A percentile compares a stretch with the other conserved stretches of the same genome.
These are phyloP conservation scores for Lepus americanus DNA, from an alignment of 2,113 vertebrate genomes.

Conservation along the genomic window DNA sequence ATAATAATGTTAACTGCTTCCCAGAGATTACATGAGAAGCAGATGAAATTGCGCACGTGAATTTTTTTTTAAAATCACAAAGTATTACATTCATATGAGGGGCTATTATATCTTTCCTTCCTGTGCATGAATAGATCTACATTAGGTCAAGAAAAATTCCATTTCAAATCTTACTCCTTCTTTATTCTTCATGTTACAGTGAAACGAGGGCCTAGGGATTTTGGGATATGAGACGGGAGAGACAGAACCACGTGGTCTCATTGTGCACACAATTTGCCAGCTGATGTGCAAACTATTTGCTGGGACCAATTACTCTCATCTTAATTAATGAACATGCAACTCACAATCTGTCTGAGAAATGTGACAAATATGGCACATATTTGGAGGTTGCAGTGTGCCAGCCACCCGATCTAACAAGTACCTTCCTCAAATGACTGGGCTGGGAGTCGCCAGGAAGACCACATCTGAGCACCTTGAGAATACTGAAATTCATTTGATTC, in stretches of 20 bases:
- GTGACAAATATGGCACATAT: conserved; percentile 73
- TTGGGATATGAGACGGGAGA: conserved; percentile 70
- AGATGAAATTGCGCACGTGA: background rate
- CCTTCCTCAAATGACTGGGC: conserved; percentile 57
- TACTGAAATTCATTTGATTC: background rate
- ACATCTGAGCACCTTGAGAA: background rate
- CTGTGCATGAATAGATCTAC: conserved; percentile 23
- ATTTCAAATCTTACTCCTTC: conserved; percentile 28
- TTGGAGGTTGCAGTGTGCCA: conserved; percentile 63
- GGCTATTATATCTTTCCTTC: conserved; percentile 42
- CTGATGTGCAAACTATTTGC: conserved; percentile 81
- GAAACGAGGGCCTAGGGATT: conserved; percentile 58
- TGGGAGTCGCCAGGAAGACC: conserved; percentile 57
- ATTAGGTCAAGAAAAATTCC: conserved; percentile 70
- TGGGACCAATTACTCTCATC: conserved; percentile 79
- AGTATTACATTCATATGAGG: background rate
- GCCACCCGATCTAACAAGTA: conserved; percentile 71
- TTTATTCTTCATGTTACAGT: conserved; percentile 67
- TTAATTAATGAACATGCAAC: conserved; percentile 79
- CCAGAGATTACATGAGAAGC: background rate
- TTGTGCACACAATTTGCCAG: conserved; percentile 75
- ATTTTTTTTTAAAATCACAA: conserved; percentile 7
- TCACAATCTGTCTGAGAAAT: conserved; percentile 82
- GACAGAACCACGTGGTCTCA: conserved; percentile 63
- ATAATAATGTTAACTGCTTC: background rate